phyloP scores from a whole-genome alignment of 2,113 vertebrate genomes.

The Rhinolophus sinicus region DNA sequence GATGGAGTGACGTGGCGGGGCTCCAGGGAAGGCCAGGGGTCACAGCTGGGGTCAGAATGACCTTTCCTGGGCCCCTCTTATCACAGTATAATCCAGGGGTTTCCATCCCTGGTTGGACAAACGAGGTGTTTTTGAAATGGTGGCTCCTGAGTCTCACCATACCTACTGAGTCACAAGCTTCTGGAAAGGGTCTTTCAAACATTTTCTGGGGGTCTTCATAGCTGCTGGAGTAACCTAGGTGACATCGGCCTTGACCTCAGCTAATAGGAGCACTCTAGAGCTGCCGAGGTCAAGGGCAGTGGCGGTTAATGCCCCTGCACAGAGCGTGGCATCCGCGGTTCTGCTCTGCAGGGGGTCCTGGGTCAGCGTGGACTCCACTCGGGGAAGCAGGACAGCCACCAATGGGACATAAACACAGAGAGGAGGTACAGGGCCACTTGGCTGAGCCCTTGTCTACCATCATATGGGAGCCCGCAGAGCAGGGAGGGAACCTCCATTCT shows the following conservation, averaged over 20 bases:
- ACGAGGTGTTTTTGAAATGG: not conserved
- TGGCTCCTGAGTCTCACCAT: not conserved
- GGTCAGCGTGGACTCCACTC: accelerated
- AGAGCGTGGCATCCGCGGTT: accelerated
- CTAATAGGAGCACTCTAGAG: not conserved
- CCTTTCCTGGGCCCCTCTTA: not conserved
- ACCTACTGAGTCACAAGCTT: not conserved
- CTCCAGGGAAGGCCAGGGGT: not conserved
- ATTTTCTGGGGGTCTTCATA: not conserved
- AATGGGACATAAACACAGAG: accelerated
- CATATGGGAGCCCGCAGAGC: not conserved
- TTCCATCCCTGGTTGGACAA: no score
- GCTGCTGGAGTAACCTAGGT: no score
- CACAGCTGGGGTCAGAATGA: accelerated
- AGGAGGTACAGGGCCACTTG: not conserved
- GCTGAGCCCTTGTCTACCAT: not conserved
- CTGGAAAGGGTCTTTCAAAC: not conserved
- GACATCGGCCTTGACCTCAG: not conserved
- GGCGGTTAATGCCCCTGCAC: not conserved
- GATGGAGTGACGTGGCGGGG: not conserved
- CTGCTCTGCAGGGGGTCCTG: not conserved
- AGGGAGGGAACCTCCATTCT: not conserved
- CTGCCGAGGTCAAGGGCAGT: not conserved
- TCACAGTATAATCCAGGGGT: no score
- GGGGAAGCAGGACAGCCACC: accelerated